phyloP scores from a whole-genome alignment of 1,140 invertebrate genomes.

The Caenorhabditis brenneri region DNA sequence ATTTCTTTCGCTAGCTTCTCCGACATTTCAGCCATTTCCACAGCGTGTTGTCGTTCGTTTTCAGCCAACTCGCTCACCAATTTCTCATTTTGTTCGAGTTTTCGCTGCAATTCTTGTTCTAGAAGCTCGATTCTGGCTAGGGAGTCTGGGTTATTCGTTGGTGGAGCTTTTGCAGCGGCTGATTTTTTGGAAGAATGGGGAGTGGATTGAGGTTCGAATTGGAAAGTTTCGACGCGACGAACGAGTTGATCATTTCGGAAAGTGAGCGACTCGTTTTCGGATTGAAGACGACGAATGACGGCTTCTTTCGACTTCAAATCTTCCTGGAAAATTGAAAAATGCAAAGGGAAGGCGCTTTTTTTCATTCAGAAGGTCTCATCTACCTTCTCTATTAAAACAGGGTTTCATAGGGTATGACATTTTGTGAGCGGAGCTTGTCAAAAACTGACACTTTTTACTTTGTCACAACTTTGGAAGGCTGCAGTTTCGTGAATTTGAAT shows the following conservation, averaged over 20 bases:
- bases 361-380: too few species aligned
- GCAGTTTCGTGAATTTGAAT: too few species aligned
- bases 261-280: constrained; percentile 61
- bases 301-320: constrained; percentile 52
- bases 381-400: too few species aligned
- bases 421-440: too few species aligned
- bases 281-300: constrained; percentile 55
- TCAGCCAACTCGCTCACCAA: background rate
- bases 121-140: background rate
- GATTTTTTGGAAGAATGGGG: too few species aligned
- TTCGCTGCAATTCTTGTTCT: background rate
- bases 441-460: too few species aligned
- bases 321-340: too few species aligned
- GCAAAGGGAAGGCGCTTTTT: background rate
- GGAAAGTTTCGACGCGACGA: constrained; percentile 59
- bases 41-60: background rate
- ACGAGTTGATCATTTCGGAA: constrained; percentile 63
- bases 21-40: constrained; percentile 19
- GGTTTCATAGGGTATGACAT: too few species aligned
- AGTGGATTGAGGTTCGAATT: background rate
- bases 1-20: constrained; percentile 39
- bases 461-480: too few species aligned
- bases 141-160: background rate
- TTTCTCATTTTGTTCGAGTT: background rate
- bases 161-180: background rate